A percentile compares a stretch with the other conserved stretches of the same genome.
Evolutionary conservation across 2,797 vertebrate genomes (phyloP).

Genomic region (Capromys pilorides): DNA sequence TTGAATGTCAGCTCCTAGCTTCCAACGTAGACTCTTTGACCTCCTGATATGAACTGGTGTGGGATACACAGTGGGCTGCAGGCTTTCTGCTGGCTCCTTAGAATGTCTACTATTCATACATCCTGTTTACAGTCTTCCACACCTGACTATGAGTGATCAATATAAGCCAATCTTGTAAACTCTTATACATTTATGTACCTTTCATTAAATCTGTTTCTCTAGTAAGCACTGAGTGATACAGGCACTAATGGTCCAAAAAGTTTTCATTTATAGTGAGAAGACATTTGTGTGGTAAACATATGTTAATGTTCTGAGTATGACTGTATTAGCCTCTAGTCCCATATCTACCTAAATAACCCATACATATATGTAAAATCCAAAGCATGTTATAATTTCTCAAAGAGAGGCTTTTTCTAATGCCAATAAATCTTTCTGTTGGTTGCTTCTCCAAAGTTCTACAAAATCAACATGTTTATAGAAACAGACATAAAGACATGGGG

Average conservation of each 20-base stretch:
- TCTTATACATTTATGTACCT: background rate
- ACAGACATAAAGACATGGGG: background rate
- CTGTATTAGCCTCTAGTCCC: background rate
- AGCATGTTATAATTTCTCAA: background rate
- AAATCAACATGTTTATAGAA: slow-evolving; percentile 38
- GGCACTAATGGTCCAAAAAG: background rate
- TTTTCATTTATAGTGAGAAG: background rate
- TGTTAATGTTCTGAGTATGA: background rate
- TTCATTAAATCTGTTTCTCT: background rate
- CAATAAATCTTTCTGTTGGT: background rate
- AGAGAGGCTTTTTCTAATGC: slow-evolving; percentile 13
- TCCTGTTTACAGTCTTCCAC: background rate
- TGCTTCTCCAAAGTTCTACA: background rate
- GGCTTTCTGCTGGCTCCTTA: background rate
- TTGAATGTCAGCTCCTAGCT: background rate
- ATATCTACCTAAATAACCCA: background rate
- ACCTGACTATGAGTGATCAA: background rate
- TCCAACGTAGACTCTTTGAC: background rate
- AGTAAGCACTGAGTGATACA: background rate
- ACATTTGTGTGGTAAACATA: background rate
- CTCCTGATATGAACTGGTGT: background rate
- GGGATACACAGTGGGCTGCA: background rate
- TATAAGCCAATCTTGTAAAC: background rate
- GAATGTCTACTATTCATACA: background rate
- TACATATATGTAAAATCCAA: background rate